Evolutionary conservation across 2,888 invertebrate genomes (phyloP), one percentile per base, ranked within the genome.

Genomic region (Adela reaumurella): DNA sequence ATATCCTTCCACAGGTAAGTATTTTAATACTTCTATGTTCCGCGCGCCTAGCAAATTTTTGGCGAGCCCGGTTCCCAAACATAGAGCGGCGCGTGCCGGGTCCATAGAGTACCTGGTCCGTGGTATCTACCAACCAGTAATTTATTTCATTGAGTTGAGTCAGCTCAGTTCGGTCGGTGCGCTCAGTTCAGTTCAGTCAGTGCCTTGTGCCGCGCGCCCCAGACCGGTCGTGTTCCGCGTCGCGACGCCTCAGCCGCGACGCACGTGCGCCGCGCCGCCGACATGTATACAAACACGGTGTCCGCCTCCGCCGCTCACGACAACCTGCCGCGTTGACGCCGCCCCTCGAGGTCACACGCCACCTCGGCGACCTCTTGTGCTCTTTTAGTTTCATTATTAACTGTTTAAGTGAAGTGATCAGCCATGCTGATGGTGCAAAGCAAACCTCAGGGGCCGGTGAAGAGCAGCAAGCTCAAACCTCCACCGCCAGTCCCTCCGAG

Each of bases 401-500:
- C 63, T 63, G 62, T 59, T 61, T 62, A 58, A 64, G 73, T 19
- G 44, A 19, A n/a, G 41, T 4, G n/a, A 43, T 45, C 35, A 17
- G 42, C 61, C 61, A 78, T 78, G 78, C 69, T 78, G 65, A 80
- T 81, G 76, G 74, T 81, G 61, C 77, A 81, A 62, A 81, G 77
- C 57, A 83, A 81, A 65, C 70, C 82, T 56, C 84, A 82, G 53
- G 41, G 49, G 58, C 77, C 74, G 54, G 76, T 76, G 74, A 78
- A 78, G 67, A 68, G 64, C 61, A 67, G 57, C 58, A 78, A 77
- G 62, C 60, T 78, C 49, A 76, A 83, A 62, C 85, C 86, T 52
- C 87, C 88, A 55, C 91, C 91, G 57, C 91, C 91, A 59, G 90
- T 91, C 56, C 91, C 91, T 50, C 91, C 91, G 56, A 81, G 91